These are phyloP conservation scores for Coptotermes formosanus DNA, from an alignment of 1,140 invertebrate species.

Conservation along the genomic window DNA sequence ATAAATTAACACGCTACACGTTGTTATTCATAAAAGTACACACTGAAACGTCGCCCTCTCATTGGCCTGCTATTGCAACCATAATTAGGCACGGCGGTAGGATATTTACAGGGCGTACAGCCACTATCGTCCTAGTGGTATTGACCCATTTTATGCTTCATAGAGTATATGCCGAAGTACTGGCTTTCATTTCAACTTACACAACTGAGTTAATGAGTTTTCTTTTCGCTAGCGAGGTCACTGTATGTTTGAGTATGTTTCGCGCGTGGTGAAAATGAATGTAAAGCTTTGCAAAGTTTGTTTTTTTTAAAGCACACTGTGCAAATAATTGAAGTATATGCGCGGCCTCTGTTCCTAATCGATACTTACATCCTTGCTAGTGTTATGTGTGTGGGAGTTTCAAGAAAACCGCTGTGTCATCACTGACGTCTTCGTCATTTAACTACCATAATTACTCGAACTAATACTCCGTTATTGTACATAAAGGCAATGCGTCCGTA, in stretches of 20 bases:
- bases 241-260: not conserved
- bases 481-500: too few relatives aligned
- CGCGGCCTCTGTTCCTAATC: not conserved
- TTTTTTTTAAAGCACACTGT: not conserved
- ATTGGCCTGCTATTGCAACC: too few relatives aligned
- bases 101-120: too few relatives aligned
- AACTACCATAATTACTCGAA: too few relatives aligned
- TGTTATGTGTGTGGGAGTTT: too few relatives aligned
- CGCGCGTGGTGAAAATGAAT: not conserved
- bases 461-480: too few relatives aligned
- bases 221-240: not conserved
- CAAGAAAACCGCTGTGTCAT: too few relatives aligned
- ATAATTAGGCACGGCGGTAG: too few relatives aligned
- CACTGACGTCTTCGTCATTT: too few relatives aligned
- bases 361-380: not conserved
- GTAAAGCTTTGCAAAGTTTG: not conserved
- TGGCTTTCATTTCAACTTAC: slow-evolving; percentile 5
- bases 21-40: too few relatives aligned
- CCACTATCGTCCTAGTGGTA: not conserved
- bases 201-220: not conserved
- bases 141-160: not conserved
- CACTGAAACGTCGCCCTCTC: too few relatives aligned
- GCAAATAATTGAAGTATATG: not conserved
- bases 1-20: too few relatives aligned
- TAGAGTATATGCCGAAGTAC: not conserved